These are phyloP conservation scores for Bombus consobrinus DNA, from an alignment of 1,140 invertebrate species.

Conservation along the genomic window DNA sequence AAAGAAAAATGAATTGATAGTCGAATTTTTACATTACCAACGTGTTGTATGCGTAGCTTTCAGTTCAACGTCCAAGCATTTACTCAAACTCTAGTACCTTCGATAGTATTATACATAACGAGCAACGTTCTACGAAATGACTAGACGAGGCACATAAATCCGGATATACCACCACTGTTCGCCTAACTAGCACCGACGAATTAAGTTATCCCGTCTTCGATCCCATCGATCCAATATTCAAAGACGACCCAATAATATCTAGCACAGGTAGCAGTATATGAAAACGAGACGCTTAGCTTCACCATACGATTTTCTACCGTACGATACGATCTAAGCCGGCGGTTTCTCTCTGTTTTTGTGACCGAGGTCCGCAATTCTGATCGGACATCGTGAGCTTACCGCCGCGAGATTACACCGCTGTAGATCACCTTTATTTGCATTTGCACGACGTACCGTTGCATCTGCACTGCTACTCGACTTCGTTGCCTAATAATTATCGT, in stretches of 20 bases:
- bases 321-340: conserved; percentile 62
- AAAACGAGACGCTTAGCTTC: conserved; percentile 22
- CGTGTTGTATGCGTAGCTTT: background rate
- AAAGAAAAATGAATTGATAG: too few relatives aligned
- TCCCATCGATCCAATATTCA: conserved; percentile 20
- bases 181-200: background rate
- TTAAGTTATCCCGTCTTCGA: background rate
- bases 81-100: background rate
- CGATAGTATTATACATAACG: too few relatives aligned
- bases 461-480: conserved; percentile 61
- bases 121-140: background rate
- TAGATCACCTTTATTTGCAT: conserved; percentile 74
- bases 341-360: conserved; percentile 34
- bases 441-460: conserved; percentile 66
- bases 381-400: conserved; percentile 63
- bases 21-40: too few relatives aligned
- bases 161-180: background rate
- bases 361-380: conserved; percentile 43
- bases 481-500: conserved; percentile 68
- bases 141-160: background rate
- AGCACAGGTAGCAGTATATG: conserved; percentile 14
- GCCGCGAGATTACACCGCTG: conserved; percentile 65
- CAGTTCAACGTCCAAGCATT: background rate
- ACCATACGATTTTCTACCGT: conserved; percentile 53
- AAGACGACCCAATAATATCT: background rate